Conservation (phyloP, 1,140 invertebrate species). For the Oryzaephilus surinamensis region DNA sequence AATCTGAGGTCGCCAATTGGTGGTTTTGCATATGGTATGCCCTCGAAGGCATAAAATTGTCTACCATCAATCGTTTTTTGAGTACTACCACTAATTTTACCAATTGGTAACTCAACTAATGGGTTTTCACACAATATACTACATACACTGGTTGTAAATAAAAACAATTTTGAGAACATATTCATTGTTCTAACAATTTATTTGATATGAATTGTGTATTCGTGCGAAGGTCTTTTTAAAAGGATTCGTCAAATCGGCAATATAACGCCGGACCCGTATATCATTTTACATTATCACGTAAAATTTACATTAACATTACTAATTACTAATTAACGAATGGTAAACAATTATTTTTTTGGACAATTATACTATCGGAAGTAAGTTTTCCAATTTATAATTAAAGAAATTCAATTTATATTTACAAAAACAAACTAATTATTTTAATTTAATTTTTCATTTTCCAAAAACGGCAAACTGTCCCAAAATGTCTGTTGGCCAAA, state of each 20-base stretch:
- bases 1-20: slow-evolving; percentile 22
- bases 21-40: slow-evolving; percentile 24
- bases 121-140: too few relatives aligned
- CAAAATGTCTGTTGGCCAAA: too few relatives aligned
- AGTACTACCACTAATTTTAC: slow-evolving; percentile 15
- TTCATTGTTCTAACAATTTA: too few relatives aligned
- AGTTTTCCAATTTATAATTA: too few relatives aligned
- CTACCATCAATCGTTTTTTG: slow-evolving; percentile 14
- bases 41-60: slow-evolving; percentile 18
- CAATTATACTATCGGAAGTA: background rate
- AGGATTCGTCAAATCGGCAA: slow-evolving; percentile 43
- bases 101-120: slow-evolving; percentile 7
- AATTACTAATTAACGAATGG: slow-evolving; percentile 28
- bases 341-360: background rate
- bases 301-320: slow-evolving; percentile 48
- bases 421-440: too few relatives aligned
- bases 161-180: too few relatives aligned
- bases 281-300: slow-evolving; percentile 64
- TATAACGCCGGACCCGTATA: slow-evolving; percentile 63
- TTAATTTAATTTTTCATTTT: too few relatives aligned
- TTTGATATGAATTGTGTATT: too few relatives aligned
- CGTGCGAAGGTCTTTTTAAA: slow-evolving; percentile 44
- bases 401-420: too few relatives aligned
- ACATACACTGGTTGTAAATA: too few relatives aligned
- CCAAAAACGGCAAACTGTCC: too few relatives aligned